Evolutionary conservation across 2,888 invertebrate genomes (phyloP), one percentile per base, ranked within the genome.

Genomic region (Mythimna vitellina): DNA sequence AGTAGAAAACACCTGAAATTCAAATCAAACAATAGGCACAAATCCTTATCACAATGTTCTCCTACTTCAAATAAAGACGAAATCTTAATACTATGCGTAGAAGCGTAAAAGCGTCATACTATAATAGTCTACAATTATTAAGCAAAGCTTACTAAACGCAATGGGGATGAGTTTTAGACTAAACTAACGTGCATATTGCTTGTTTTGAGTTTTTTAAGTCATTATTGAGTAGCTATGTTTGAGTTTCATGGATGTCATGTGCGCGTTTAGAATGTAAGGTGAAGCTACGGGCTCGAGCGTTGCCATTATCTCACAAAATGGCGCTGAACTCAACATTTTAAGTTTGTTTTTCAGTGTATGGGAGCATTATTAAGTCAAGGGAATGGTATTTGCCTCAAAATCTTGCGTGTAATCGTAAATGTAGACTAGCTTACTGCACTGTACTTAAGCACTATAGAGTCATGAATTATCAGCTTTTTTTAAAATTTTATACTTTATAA

Each of bases 101-200:
- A 87, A 87, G 87, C 87, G 74, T 76, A 77, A 60, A 86, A 86
- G 84, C 86, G 76, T 78, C 65, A 75, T 78, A 75, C 80, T 80
- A 74, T 51, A 75, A 74, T 51, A 75, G 29, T 70, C 85, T 85
- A 86, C 81, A 56, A 82, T 76, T 84, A 82, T 71, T 60, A 87
- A 82, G 83, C 83, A 73, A 88, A 88, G 88, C 88, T 85, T 51
- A 80, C 86, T 80, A 74, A 82, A 81, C 83, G 83, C 80, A 81
- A 83, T 86, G 85, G 75, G 82, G 76, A 86, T 85, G 85, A 84
- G 63, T 65, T 64, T 66, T 69, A 72, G 12, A 74, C 75, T 82
- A 86, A 65, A 88, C 92, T 90, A 92, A 93, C 93, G 94, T 94
- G 94, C 93, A 93, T 94, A 94, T 94, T 93, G 94, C 94, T 94